phyloP scores from a whole-genome alignment of 2,888 invertebrate species.

The Bimastos eiseni region DNA sequence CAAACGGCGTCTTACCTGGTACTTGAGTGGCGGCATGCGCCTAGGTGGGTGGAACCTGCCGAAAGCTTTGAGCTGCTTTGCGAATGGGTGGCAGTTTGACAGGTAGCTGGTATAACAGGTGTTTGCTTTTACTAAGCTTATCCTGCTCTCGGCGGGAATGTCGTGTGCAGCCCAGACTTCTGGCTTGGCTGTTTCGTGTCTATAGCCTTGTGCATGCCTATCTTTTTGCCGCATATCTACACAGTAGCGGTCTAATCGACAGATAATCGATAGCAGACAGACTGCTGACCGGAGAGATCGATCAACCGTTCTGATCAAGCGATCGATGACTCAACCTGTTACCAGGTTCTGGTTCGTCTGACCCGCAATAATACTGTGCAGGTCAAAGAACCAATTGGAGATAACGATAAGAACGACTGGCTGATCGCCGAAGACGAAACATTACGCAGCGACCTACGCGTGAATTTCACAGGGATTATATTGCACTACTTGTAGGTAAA shows the following conservation, averaged over 20 bases:
- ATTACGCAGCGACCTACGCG: not conserved
- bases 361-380: not conserved
- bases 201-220: slow-evolving; percentile 2
- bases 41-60: not conserved
- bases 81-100: not conserved
- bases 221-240: not conserved
- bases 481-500: not conserved
- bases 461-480: not conserved
- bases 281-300: not conserved
- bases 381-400: too few species aligned
- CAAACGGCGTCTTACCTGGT: not conserved
- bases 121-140: not conserved
- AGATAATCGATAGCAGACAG: not conserved
- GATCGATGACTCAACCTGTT: not conserved
- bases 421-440: not conserved
- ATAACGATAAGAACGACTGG: too few species aligned
- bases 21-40: not conserved
- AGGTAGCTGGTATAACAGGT: not conserved
- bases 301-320: not conserved
- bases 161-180: not conserved
- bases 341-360: not conserved
- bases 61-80: not conserved
- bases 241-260: not conserved
- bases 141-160: not conserved
- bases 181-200: not conserved